phyloP scores from a whole-genome alignment of 64 coral and sea anemone species.

The Actinia tenebrosa region DNA sequence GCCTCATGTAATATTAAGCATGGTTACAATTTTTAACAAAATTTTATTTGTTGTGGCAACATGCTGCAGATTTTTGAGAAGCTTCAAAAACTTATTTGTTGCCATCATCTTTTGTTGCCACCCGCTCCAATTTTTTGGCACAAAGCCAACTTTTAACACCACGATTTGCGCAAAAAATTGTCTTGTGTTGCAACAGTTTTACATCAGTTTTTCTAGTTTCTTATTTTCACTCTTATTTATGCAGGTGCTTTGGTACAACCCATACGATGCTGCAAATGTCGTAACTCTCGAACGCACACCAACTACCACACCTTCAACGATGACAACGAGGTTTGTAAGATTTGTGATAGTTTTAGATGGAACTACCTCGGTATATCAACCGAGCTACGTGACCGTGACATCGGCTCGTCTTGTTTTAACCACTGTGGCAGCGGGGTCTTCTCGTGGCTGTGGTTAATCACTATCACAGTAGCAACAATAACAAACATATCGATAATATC shows the following conservation, averaged over 20 bases:
- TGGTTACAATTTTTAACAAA: too few species aligned
- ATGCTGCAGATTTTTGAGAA: too few species aligned
- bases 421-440: conserved; percentile 78
- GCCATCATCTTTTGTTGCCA: too few species aligned
- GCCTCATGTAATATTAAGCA: too few species aligned
- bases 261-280: conserved; percentile 42
- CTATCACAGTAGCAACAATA: conserved; percentile 56
- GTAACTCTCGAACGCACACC: neutral
- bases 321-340: conserved; percentile 37
- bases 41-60: too few species aligned
- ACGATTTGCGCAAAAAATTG: too few species aligned
- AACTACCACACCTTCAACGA: conserved; percentile 1
- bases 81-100: too few species aligned
- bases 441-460: conserved; percentile 68
- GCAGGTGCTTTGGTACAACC: conserved; percentile 38
- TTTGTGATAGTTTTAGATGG: conserved; percentile 82
- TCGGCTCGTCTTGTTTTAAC: conserved; percentile 75
- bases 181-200: too few species aligned
- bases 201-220: neutral
- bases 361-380: conserved; percentile 60
- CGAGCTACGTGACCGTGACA: conserved; percentile 66
- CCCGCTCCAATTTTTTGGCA: too few species aligned
- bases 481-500: conserved; percentile 39
- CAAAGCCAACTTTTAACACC: too few species aligned
- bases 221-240: neutral